Evolutionary conservation across 2,113 vertebrate species (phyloP).

Genomic region (Dicerorhinus sumatrensis): DNA sequence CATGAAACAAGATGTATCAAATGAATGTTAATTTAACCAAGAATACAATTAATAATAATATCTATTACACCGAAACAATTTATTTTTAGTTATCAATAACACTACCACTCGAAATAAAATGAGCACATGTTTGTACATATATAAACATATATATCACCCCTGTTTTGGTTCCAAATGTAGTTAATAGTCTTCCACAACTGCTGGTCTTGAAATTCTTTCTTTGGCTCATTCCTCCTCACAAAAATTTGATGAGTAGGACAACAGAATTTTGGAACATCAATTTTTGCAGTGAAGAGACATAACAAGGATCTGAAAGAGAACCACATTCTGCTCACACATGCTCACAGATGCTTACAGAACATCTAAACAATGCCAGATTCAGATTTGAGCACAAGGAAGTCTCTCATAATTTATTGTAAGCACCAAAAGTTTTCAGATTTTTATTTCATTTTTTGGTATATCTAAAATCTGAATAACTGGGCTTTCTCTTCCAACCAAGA

Average conservation of each 20-base stretch:
- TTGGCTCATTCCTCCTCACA: not conserved
- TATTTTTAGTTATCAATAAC: not conserved
- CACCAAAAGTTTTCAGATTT: not conserved
- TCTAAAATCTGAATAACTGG: conserved; percentile 8
- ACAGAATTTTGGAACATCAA: not conserved
- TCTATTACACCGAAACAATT: not conserved
- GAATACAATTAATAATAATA: not conserved
- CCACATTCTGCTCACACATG: not conserved
- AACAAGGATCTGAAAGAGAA: not conserved
- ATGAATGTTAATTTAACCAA: not conserved
- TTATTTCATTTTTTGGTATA: conserved; percentile 31
- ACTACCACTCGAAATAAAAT: not conserved
- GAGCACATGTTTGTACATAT: not conserved
- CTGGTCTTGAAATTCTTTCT: conserved; percentile 33
- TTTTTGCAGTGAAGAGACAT: conserved; percentile 11
- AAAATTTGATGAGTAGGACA: conserved; percentile 40
- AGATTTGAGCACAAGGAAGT: conserved; percentile 2
- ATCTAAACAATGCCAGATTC: conserved; percentile 39
- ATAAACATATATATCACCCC: not conserved
- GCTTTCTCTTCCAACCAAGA: conserved; percentile 15
- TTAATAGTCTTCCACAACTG: not conserved
- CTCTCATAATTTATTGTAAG: conserved; percentile 8
- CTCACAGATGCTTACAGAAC: conserved; percentile 20
- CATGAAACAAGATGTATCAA: not conserved
- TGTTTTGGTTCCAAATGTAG: not conserved